Conservation (phyloP, 2,113 vertebrate genomes). For the Catharus bicknelli region DNA sequence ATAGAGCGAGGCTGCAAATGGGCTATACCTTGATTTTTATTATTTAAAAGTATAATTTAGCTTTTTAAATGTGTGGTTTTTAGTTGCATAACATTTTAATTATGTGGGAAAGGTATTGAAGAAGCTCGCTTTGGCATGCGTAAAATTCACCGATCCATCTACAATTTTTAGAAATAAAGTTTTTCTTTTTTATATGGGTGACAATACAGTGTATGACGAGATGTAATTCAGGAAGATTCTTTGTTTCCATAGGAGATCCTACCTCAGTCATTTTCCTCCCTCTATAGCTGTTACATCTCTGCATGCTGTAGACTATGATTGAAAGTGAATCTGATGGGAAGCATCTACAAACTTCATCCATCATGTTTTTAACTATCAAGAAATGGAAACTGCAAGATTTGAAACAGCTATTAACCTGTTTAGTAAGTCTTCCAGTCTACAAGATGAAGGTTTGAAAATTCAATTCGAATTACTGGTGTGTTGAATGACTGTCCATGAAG, state of each 20-base stretch:
- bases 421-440: not conserved
- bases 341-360: not conserved
- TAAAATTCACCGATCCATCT: not conserved
- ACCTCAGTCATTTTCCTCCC: not conserved
- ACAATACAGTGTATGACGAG: not conserved
- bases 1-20: not conserved
- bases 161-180: not conserved
- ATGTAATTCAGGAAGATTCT: not conserved
- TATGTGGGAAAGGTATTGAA: fast-evolving
- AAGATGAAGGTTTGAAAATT: not conserved
- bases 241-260: not conserved
- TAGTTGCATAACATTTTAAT: not conserved
- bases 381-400: not conserved
- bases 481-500: not conserved
- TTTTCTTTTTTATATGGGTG: not conserved
- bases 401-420: not conserved
- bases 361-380: not conserved
- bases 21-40: not conserved
- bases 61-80: not conserved
- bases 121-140: not conserved
- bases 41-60: not conserved
- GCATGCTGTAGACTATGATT: not conserved
- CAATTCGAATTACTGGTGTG: not conserved
- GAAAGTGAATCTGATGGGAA: not conserved
- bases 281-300: not conserved